These are phyloP conservation scores for Elgaria multicarinata DNA, from an alignment of 2,113 vertebrate genomes.

Conservation along the genomic window DNA sequence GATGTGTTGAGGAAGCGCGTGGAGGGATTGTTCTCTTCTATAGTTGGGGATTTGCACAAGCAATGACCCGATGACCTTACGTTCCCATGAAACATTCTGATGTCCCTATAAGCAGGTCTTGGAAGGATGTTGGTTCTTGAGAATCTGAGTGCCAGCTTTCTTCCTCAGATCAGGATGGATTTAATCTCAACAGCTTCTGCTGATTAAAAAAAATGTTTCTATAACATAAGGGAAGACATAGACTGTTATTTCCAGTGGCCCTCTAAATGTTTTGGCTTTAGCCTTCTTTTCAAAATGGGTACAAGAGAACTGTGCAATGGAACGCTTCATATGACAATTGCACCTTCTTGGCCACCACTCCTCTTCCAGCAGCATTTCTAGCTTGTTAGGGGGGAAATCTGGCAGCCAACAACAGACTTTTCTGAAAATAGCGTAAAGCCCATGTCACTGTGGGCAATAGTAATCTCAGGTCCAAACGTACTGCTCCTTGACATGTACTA, in stretches of 20 bases:
- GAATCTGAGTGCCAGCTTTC: neutral
- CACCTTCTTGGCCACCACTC: constrained; percentile 40
- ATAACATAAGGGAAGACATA: neutral
- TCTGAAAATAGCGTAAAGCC: too few species aligned
- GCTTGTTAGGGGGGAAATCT: constrained; percentile 66
- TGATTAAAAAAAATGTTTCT: neutral
- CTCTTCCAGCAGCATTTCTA: constrained; percentile 14
- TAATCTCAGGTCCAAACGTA: too few species aligned
- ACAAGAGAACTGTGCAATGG: constrained; percentile 1
- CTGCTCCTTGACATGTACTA: too few species aligned
- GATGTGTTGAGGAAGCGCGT: neutral
- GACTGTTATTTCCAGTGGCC: too few species aligned
- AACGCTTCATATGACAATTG: neutral
- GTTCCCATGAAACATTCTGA: neutral
- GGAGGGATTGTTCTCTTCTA: neutral
- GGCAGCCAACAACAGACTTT: constrained; percentile 44
- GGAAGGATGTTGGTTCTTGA: neutral
- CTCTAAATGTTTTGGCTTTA: constrained; percentile 7
- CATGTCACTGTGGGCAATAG: too few species aligned
- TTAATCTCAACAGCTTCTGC: neutral
- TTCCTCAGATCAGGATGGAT: neutral
- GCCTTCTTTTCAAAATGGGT: constrained; percentile 8
- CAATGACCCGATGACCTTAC: neutral
- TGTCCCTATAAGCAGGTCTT: neutral
- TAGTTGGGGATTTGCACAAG: neutral